Base-by-base conservation (phyloP, 2,113 vertebrate species). In the Mungos mungo region DNA sequence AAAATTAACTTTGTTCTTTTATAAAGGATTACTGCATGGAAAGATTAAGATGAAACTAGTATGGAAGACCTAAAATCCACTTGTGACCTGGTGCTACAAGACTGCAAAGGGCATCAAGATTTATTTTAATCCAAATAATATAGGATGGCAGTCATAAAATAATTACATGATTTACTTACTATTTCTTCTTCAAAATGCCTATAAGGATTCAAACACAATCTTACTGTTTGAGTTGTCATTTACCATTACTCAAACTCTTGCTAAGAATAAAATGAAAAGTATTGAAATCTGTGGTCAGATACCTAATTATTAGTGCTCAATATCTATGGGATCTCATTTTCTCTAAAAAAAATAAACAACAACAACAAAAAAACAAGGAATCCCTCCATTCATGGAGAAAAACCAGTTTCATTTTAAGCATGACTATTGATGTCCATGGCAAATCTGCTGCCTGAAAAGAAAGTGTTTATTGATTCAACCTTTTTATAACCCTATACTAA, bases 381-480 rank as follows among this genome's bases (percentile, higher is more conserved):
- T 33, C 38, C 45, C 29, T 94, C 92, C 90, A 57, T 90, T 96
- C 71, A 35, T 57, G 12, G 60, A 94, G 93, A 77, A 88, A 88
- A 63, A 81, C 71, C 81, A 95, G 84, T 38, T 96, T 90, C 88
- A 54, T 35, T 92, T 82, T 69, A 95, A 88, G 65, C 95, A 90
- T 45, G 91, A 85, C 65, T 97, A 81, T 18, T 92, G 88, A 96
- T 97, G 81, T 96, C 90, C 76, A n/a, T 50, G 87, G 96, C 90
- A 94, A 97, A 93, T 90, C 90, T 87, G 84, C 95, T 88, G 94
- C 93, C 97, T 97, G 97, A 93, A 96, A 92, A 95, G 96, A 97
- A 97, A 98, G 93, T 98, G 96, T 98, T 98, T 98, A 98, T 98
- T 98, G 98, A 98, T 97, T 96, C 96, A 98, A 97, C 97, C 98